Evolutionary conservation across 2,797 vertebrate species (phyloP), one percentile per base, ranked within the genome.

Genomic region (Phrynocephalus vlangalii): DNA sequence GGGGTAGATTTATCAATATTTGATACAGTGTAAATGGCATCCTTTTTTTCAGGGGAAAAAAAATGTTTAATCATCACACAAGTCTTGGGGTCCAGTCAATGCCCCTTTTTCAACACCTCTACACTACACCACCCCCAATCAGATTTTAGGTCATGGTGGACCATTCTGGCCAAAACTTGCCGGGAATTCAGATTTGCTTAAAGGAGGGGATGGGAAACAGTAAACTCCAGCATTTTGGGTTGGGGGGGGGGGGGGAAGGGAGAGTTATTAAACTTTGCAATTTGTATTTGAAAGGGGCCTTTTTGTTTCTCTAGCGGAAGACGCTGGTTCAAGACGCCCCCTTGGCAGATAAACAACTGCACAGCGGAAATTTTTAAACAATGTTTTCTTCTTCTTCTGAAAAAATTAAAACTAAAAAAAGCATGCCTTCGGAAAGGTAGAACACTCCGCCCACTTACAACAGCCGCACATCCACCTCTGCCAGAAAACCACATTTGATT

Each of bases 281-380:
- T 92, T 93, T 96, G 95, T 93, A 91, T 92, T 95, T 95, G 96
- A 96, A 96, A 96, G 92, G 91, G 94, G 93, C 94, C 95, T n/a
- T 91, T 96, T 97, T 97, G 96, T 96, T 97, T 96, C 94, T 95
- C 87, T 88, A 96, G 93, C 94, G 87, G 86, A 96, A 96, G 95
- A 94, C 85, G 96, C 83, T 96, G 96, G 96, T 96, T 95, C 95
- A 96, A 97, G 92, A 96, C 95, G 93, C 94, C 68, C 91, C 94
- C 92, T 96, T 97, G 96, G 95, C 95, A 96, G 91, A 96, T 94
- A 96, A 96, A 95, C 90, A 95, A 75, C 18, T 28, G 5, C 93
- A 95, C 89, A 93, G 96, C 93, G 92, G 93, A 94, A 94, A 94
- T 86, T 28, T 93, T 91, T 96, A 96, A 97, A 96, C 95, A 97